Percentiles rank a stretch among this genome's conserved stretches.
phyloP scores from a whole-genome alignment of 2,888 invertebrate species.

The Hyles lineata region DNA sequence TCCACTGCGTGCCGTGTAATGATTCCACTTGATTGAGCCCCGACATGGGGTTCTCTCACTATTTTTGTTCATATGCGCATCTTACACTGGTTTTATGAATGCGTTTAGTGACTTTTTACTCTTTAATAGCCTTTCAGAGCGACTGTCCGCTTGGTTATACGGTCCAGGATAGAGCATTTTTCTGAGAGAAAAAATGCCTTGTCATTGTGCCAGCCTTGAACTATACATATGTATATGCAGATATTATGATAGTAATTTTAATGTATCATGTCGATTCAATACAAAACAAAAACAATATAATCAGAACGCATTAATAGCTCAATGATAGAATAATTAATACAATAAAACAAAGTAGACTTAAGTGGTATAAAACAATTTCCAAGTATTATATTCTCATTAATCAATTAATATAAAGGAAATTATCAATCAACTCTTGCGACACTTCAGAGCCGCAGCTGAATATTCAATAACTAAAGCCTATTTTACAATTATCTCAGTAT shows the following conservation, averaged over 20 bases:
- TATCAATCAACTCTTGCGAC: conserved; percentile 11
- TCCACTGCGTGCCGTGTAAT: conserved; percentile 30
- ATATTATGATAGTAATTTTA: background rate
- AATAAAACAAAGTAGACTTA: background rate
- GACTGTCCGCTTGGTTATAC: too few relatives aligned
- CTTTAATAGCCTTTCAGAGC: background rate
- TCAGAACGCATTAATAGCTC: background rate
- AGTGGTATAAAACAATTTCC: conserved; percentile 1
- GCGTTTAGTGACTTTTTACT: background rate
- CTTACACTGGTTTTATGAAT: background rate
- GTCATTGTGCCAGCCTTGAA: too few relatives aligned
- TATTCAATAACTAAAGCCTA: background rate
- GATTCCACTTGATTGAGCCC: conserved; percentile 29
- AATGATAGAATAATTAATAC: background rate
- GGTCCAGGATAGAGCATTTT: too few relatives aligned
- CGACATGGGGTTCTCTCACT: conserved; percentile 21
- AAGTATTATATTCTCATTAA: conserved; percentile 14
- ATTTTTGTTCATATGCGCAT: background rate
- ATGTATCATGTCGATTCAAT: background rate
- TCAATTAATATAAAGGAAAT: conserved; percentile 26
- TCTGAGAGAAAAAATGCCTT: too few relatives aligned
- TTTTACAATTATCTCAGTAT: background rate
- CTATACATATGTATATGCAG: too few relatives aligned
- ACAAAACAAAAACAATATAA: background rate
- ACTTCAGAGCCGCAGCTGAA: background rate